These are phyloP conservation scores for Thaumetopoea pityocampa DNA, from an alignment of 1,140 invertebrate genomes.

Conservation along the genomic window DNA sequence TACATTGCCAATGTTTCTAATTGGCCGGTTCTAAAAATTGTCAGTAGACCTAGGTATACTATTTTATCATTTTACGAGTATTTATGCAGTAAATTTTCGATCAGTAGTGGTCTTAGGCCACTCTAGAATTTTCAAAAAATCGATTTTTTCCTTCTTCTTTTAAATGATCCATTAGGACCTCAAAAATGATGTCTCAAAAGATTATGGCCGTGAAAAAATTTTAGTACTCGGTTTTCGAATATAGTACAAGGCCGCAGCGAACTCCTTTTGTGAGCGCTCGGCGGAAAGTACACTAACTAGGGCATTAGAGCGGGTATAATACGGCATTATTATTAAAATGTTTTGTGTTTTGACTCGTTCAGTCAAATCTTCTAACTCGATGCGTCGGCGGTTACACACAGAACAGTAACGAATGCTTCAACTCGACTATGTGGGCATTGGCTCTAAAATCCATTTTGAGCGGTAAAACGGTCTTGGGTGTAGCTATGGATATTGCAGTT, in stretches of 20 bases:
- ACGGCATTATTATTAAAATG: conserved; percentile 3
- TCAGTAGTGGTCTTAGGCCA: conserved; percentile 1
- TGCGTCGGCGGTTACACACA: conserved; percentile 11
- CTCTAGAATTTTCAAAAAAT: conserved; percentile 7
- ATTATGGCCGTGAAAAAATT: conserved; percentile 1
- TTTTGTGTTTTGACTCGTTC: conserved; percentile 6
- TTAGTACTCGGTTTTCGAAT: conserved; percentile 1
- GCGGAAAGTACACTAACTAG: conserved; percentile 1
- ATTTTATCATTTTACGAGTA: too few species aligned
- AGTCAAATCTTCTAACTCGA: conserved; percentile 4
- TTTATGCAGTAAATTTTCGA: too few species aligned
- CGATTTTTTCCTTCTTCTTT: not conserved
- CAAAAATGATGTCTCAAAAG: conserved; percentile 7
- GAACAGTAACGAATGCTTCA: conserved; percentile 14
- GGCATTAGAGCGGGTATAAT: not conserved
- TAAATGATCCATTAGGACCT: conserved; percentile 6
- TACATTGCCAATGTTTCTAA: too few species aligned
- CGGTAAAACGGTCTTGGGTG: conserved; percentile 12
- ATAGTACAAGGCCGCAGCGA: not conserved
- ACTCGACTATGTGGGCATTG: conserved; percentile 11
- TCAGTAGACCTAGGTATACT: too few species aligned
- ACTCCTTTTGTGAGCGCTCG: not conserved
- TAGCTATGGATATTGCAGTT: conserved; percentile 15
- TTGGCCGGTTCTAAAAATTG: too few species aligned
- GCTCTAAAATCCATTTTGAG: conserved; percentile 13